A percentile compares a stretch with the other conserved stretches of the same genome.
Evolutionary conservation across 2,797 vertebrate species (phyloP).

Genomic region (Melopsittacus undulatus): DNA sequence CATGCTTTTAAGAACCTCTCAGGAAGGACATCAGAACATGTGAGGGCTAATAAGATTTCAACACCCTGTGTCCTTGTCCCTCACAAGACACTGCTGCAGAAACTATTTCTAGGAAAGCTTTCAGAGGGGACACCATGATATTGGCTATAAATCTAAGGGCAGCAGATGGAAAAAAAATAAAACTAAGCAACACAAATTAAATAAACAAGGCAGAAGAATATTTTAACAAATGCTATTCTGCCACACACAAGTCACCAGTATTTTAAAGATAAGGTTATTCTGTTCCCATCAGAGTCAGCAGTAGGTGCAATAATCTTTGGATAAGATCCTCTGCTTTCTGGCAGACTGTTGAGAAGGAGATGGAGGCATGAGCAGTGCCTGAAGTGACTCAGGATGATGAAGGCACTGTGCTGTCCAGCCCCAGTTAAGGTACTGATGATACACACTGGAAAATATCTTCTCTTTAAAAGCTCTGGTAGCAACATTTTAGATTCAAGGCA

Average conservation of each 20-base stretch:
- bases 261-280: neutral
- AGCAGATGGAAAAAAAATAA: constrained; percentile 39
- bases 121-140: neutral
- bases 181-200: neutral
- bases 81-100: neutral
- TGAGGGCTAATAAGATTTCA: neutral
- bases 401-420: neutral
- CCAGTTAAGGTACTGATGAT: neutral
- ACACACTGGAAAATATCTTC: neutral
- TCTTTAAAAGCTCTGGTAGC: neutral
- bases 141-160: neutral
- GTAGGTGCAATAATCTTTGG: neutral
- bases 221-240: neutral
- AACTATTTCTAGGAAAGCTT: neutral
- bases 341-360: neutral
- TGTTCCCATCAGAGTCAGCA: neutral
- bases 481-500: neutral
- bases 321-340: neutral
- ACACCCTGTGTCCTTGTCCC: neutral
- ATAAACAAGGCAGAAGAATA: neutral
- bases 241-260: neutral
- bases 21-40: neutral
- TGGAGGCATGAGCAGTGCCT: neutral
- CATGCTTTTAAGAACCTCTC: neutral
- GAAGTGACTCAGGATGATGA: neutral